phyloP scores from a whole-genome alignment of 2,113 vertebrate genomes.

The Myiozetetes cayanensis region DNA sequence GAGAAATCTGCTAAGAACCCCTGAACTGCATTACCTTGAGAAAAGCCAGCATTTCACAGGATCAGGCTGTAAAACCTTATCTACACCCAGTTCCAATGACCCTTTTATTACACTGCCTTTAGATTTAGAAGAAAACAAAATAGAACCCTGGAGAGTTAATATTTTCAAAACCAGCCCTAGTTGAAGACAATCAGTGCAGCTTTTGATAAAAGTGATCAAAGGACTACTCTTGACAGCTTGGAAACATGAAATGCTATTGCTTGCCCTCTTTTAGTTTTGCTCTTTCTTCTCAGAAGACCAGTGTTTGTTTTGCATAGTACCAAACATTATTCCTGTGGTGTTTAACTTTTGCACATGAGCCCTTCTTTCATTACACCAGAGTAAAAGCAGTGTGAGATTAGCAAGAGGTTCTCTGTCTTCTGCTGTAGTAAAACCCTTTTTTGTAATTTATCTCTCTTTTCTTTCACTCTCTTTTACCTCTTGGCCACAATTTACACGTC shows the following conservation, averaged over 20 bases:
- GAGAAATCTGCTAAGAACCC: not conserved
- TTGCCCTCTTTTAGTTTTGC: constrained; percentile 51
- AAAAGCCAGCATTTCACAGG: constrained; percentile 13
- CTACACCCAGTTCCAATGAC: not conserved
- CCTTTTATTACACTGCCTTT: not conserved
- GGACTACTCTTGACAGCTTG: constrained; percentile 32
- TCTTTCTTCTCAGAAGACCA: constrained; percentile 50
- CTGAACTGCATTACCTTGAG: not conserved
- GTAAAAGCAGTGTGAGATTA: constrained; percentile 9
- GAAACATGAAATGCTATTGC: constrained; percentile 49
- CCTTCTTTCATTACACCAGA: not conserved
- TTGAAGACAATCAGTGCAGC: constrained; percentile 29
- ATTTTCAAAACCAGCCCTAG: constrained; percentile 25
- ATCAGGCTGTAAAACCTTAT: not conserved
- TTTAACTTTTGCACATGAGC: constrained; percentile 24
- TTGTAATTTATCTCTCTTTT: not conserved
- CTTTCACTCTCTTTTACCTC: not conserved
- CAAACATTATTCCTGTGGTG: not conserved
- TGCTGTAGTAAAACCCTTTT: constrained; percentile 1
- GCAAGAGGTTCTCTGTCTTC: constrained; percentile 10
- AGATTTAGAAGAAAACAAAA: constrained; percentile 26
- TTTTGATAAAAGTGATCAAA: constrained; percentile 67
- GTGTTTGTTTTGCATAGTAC: constrained; percentile 34
- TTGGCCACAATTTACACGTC: constrained; percentile 25
- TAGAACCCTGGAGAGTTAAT: constrained; percentile 28